phyloP scores from a whole-genome alignment of 2,797 vertebrate species.

The Cossypha polioptera region DNA sequence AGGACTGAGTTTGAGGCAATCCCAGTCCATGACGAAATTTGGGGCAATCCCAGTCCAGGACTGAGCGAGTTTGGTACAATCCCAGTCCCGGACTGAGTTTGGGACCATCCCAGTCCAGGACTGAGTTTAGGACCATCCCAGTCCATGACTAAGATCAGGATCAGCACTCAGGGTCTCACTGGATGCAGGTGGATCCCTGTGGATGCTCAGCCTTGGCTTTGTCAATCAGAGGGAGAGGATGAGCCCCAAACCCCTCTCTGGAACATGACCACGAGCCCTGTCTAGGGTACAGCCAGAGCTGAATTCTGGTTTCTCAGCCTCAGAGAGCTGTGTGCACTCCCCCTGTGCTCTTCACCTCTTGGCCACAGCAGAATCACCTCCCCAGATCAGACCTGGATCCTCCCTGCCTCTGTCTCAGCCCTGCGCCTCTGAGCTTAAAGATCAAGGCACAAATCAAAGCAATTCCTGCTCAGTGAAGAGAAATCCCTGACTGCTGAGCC shows the following conservation, averaged over 20 bases:
- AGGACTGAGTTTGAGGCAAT: not conserved
- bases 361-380: not conserved
- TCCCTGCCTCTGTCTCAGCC: not conserved
- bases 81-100: no score
- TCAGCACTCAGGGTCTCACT: fast-evolving
- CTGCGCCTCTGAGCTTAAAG: not conserved
- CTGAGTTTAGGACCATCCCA: not conserved
- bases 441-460: not conserved
- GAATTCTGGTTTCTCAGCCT: not conserved
- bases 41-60: no score
- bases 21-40: not conserved
- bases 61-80: no score
- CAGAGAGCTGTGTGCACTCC: not conserved
- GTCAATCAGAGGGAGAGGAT: fast-evolving
- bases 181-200: not conserved
- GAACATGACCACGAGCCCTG: fast-evolving
- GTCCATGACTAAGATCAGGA: not conserved
- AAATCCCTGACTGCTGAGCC: not conserved
- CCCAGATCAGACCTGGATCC: not conserved
- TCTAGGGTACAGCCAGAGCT: not conserved
- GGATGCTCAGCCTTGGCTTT: not conserved
- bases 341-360: not conserved
- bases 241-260: not conserved
- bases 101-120: no score
- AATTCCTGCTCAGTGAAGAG: not conserved